Conservation (phyloP, 2,888 invertebrate genomes). For the Cephus rjabovi region DNA sequence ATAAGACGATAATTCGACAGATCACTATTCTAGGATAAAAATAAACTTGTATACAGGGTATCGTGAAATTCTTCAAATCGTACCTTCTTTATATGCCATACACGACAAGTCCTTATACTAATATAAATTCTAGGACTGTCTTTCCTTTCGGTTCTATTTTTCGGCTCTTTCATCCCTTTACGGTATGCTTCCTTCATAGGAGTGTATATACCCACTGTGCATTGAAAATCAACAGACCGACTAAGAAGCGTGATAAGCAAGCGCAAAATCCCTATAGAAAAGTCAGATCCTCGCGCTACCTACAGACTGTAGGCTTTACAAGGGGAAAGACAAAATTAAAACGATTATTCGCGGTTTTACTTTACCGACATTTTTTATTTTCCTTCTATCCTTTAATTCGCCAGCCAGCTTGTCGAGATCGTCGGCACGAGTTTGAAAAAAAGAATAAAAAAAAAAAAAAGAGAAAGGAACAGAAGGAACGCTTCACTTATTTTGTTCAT, state of each 20-base stretch:
- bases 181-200: background rate
- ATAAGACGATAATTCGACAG: background rate
- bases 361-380: background rate
- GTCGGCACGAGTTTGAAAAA: background rate
- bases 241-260: background rate
- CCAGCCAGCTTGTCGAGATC: background rate
- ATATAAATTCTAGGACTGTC: background rate
- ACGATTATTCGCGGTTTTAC: background rate
- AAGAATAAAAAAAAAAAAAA: background rate
- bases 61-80: background rate
- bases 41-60: background rate
- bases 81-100: background rate
- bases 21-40: background rate
- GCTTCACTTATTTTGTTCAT: background rate
- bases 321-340: background rate
- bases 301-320: background rate
- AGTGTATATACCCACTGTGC: background rate
- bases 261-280: background rate
- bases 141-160: background rate
- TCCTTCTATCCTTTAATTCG: background rate
- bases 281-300: background rate
- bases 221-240: background rate
- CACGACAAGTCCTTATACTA: background rate
- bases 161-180: background rate
- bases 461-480: background rate